These are phyloP conservation scores for Hanleya hanleyi DNA, from an alignment of 2,888 invertebrate genomes.

Conservation along the genomic window DNA sequence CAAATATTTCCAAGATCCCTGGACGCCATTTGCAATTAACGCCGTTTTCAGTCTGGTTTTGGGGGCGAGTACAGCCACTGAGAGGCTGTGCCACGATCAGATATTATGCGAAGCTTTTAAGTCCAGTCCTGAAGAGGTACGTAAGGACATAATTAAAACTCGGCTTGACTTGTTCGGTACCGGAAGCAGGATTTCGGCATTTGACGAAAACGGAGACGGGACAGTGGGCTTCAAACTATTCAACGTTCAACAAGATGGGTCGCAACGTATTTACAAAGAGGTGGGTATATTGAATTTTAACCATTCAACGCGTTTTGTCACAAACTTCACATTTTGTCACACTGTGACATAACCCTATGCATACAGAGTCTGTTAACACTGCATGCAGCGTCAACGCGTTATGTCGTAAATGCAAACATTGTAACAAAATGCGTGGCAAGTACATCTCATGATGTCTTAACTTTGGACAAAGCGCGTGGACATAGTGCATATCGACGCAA, in stretches of 20 bases:
- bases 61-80: neutral
- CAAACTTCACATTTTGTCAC: no score
- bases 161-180: neutral
- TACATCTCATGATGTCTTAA: no score
- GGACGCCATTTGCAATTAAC: neutral
- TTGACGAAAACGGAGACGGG: neutral
- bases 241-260: neutral
- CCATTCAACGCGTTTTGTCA: no score
- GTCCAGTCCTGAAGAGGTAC: neutral
- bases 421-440: no score
- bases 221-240: neutral
- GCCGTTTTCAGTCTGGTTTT: neutral
- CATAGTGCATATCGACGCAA: no score
- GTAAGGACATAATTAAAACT: neutral
- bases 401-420: no score
- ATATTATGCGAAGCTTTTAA: neutral
- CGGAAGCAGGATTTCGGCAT: neutral
- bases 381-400: no score
- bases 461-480: no score
- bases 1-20: neutral
- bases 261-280: neutral
- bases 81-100: neutral
- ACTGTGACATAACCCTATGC: no score
- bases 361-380: no score
- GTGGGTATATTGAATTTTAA: no score